These are phyloP conservation scores for Cuniculus paca DNA, from an alignment of 2,797 vertebrate species.

Conservation along the genomic window DNA sequence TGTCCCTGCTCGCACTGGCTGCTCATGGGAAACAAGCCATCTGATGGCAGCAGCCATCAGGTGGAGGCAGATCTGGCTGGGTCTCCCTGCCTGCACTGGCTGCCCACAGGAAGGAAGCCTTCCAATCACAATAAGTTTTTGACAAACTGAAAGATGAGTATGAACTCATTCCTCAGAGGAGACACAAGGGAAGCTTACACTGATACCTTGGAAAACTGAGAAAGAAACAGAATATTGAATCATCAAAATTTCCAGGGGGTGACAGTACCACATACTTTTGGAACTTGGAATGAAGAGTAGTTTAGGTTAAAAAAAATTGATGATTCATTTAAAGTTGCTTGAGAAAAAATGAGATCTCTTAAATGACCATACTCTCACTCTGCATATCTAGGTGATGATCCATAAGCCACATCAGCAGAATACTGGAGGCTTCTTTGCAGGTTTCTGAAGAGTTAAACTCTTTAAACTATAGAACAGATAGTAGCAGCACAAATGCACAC, in stretches of 20 bases:
- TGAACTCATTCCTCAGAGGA: neutral
- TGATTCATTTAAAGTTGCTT: neutral
- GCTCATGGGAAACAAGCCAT: too few species aligned
- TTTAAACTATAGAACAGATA: neutral
- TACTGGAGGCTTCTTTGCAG: neutral
- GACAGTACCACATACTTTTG: neutral
- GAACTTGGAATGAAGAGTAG: neutral
- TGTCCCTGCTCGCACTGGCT: too few species aligned
- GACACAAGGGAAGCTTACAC: neutral
- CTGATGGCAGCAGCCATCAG: too few species aligned
- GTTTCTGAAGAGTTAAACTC: neutral
- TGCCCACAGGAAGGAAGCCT: too few species aligned
- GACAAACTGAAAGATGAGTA: neutral
- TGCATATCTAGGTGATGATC: neutral
- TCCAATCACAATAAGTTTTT: too few species aligned
- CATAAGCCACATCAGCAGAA: neutral
- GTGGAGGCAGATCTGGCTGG: too few species aligned
- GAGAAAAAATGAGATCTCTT: neutral
- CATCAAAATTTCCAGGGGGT: neutral
- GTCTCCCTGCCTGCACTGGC: too few species aligned
- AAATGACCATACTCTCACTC: neutral
- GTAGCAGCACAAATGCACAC: neutral
- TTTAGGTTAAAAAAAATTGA: neutral
- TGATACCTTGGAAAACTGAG: neutral
- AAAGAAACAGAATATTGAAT: neutral